Percentiles rank a stretch among this genome's conserved stretches.
phyloP scores from a whole-genome alignment of 2,888 invertebrate species.

The Campoplex nolae region DNA sequence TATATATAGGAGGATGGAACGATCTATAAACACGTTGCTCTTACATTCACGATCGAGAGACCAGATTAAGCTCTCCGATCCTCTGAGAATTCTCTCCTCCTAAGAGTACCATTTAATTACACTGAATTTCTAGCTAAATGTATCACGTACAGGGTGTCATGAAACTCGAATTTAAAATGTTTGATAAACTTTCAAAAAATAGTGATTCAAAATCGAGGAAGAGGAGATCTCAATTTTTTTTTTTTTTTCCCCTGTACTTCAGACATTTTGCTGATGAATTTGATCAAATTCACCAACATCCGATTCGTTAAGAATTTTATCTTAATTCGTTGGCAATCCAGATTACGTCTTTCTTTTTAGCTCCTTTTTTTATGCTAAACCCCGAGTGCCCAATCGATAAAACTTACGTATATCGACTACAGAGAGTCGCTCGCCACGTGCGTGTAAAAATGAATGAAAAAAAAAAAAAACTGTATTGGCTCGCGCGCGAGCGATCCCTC shows the following conservation, averaged over 20 bases:
- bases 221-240: not conserved
- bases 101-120: constrained; percentile 52
- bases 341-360: not conserved
- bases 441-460: constrained; percentile 2
- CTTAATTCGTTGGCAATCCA: not conserved
- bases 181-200: not conserved
- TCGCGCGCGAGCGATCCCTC: constrained; percentile 29
- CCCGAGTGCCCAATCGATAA: not conserved
- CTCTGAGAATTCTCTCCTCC: constrained; percentile 9
- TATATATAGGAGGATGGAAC: not conserved
- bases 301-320: too few relatives aligned
- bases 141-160: constrained; percentile 13
- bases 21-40: constrained; percentile 26
- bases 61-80: constrained; percentile 56
- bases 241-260: not conserved
- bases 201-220: not conserved
- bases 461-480: not conserved
- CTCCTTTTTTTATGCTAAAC: not conserved
- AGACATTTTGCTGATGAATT: not conserved
- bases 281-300: too few relatives aligned
- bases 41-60: constrained; percentile 46
- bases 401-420: not conserved
- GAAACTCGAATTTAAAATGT: not conserved
- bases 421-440: not conserved
- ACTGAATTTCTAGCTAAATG: constrained; percentile 21